These are phyloP conservation scores for Eumerus sabulonum DNA, from an alignment of 2,888 invertebrate genomes.

Conservation along the genomic window DNA sequence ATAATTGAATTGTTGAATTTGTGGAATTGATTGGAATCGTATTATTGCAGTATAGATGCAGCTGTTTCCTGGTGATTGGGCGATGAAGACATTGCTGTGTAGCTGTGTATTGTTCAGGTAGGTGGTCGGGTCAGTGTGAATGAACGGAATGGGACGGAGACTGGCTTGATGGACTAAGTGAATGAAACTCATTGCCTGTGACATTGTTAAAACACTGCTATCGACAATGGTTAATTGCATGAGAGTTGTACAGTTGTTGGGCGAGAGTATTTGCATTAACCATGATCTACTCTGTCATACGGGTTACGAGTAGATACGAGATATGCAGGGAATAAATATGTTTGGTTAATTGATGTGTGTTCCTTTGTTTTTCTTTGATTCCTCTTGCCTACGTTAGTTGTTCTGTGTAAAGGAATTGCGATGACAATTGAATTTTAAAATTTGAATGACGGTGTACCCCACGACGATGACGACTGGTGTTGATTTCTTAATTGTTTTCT, in stretches of 20 bases:
- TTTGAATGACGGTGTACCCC: slow-evolving; percentile 55
- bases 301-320: neutral
- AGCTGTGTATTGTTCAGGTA: slow-evolving; percentile 27
- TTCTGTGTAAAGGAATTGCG: slow-evolving; percentile 27
- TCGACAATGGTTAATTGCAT: slow-evolving; percentile 57
- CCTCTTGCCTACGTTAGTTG: neutral
- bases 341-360: neutral
- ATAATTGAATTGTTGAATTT: slow-evolving; percentile 68
- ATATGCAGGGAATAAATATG: neutral
- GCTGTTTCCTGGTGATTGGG: slow-evolving; percentile 12
- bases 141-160: slow-evolving; percentile 60
- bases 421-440: slow-evolving; percentile 61
- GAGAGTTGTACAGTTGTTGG: slow-evolving; percentile 5
- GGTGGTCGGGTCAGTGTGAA: slow-evolving; percentile 52
- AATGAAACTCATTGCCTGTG: slow-evolving; percentile 54
- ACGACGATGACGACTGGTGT: slow-evolving; percentile 30
- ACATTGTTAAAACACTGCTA: slow-evolving; percentile 61
- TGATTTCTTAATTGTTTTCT: slow-evolving; percentile 54
- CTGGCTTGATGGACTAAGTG: slow-evolving; percentile 57
- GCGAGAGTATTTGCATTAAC: slow-evolving; percentile 52
- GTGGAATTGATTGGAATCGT: slow-evolving; percentile 66
- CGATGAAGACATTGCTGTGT: neutral
- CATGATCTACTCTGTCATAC: slow-evolving; percentile 14
- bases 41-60: slow-evolving; percentile 61
- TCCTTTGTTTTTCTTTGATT: neutral